A percentile compares a stretch with the other conserved stretches of the same genome.
phyloP scores from a whole-genome alignment of 2,797 vertebrate genomes.

The Ispidina picta region DNA sequence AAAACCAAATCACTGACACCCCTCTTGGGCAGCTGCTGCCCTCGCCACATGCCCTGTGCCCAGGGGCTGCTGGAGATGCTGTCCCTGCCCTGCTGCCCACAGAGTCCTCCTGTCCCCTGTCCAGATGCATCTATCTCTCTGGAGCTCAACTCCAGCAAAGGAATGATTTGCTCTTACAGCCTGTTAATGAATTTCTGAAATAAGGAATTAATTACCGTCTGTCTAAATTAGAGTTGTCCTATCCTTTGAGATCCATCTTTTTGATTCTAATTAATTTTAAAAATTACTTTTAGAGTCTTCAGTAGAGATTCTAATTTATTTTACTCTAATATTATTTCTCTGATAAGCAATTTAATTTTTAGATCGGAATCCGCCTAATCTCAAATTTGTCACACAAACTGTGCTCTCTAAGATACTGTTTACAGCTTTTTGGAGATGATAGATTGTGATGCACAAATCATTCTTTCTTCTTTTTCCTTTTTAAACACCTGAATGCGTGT shows the following conservation, averaged over 20 bases:
- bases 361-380: slow-evolving; percentile 30
- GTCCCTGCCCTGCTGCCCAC: background rate
- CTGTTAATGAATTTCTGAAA: slow-evolving; percentile 68
- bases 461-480: slow-evolving; percentile 33
- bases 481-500: slow-evolving; percentile 45
- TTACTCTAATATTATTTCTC: slow-evolving; percentile 75
- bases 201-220: slow-evolving; percentile 76
- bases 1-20: background rate
- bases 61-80: background rate
- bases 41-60: rapidly evolving
- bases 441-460: slow-evolving; percentile 2
- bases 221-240: slow-evolving; percentile 73
- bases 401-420: slow-evolving; percentile 37
- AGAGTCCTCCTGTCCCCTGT: background rate
- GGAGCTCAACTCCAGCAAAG: slow-evolving; percentile 24
- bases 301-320: slow-evolving; percentile 72
- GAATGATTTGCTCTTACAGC: slow-evolving; percentile 66
- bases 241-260: slow-evolving; percentile 79
- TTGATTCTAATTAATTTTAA: slow-evolving; percentile 82
- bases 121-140: slow-evolving; percentile 31
- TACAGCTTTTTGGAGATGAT: slow-evolving; percentile 57
- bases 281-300: slow-evolving; percentile 73
- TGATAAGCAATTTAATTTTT: slow-evolving; percentile 74
- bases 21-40: background rate
- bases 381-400: slow-evolving; percentile 64